These are phyloP conservation scores for Pelosia muscerda DNA, from an alignment of 2,888 invertebrate genomes.

Conservation along the genomic window DNA sequence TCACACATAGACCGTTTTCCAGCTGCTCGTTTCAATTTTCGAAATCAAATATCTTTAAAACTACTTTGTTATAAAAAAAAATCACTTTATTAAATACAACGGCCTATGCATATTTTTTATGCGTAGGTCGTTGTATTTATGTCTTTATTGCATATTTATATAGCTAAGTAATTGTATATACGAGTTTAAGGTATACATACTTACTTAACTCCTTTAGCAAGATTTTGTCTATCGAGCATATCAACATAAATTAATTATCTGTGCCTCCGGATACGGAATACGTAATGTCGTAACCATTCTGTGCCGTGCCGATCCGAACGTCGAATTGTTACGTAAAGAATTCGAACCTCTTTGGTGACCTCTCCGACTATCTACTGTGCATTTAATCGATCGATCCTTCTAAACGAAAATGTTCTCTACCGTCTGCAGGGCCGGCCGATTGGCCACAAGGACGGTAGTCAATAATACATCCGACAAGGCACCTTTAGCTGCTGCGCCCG, in stretches of 20 bases:
- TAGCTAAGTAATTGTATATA: too few species aligned
- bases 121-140: too few species aligned
- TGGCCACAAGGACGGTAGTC: constrained; percentile 83
- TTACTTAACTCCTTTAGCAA: too few species aligned
- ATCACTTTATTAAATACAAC: too few species aligned
- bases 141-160: too few species aligned
- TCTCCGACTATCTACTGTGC: constrained; percentile 60
- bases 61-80: too few species aligned
- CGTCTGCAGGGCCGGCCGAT: constrained; percentile 83
- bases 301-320: constrained; percentile 43
- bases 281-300: constrained; percentile 45
- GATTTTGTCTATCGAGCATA: constrained; percentile 18
- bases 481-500: constrained; percentile 76
- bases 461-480: constrained; percentile 86
- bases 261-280: constrained; percentile 36
- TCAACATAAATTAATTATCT: constrained; percentile 5
- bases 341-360: constrained; percentile 62
- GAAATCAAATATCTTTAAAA: too few species aligned
- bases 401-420: constrained; percentile 82
- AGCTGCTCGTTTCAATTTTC: too few species aligned
- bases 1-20: too few species aligned
- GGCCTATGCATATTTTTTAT: too few species aligned
- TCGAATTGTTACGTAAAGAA: constrained; percentile 74
- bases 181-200: too few species aligned
- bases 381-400: constrained; percentile 64